phyloP scores from a whole-genome alignment of 1,140 invertebrate genomes.

The Drosophila santomea region DNA sequence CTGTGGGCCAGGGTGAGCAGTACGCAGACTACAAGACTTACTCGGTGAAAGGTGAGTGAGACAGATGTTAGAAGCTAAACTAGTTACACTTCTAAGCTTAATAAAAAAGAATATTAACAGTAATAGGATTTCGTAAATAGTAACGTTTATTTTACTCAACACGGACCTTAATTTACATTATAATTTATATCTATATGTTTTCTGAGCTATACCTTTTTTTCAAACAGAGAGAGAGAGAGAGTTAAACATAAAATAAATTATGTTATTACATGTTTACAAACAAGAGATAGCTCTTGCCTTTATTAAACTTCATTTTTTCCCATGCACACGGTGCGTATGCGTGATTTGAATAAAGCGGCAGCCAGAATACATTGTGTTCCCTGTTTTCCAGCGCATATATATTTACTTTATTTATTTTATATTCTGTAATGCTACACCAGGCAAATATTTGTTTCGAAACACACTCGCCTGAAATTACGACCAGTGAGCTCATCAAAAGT shows the following conservation, averaged over 20 bases:
- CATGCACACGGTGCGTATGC: slow-evolving; percentile 27
- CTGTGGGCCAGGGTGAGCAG: slow-evolving; percentile 87
- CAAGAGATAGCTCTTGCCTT: neutral
- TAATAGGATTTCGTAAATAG: too few species aligned
- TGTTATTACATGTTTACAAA: neutral
- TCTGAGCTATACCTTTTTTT: too few species aligned
- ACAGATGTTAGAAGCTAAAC: too few species aligned
- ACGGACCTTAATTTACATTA: too few species aligned
- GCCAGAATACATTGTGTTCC: slow-evolving; percentile 3
- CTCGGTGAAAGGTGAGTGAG: slow-evolving; percentile 87
- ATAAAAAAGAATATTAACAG: neutral
- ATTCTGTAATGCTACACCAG: slow-evolving; percentile 60
- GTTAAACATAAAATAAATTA: too few species aligned
- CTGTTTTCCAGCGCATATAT: slow-evolving; percentile 2
- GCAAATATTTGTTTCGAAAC: slow-evolving; percentile 67
- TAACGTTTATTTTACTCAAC: too few species aligned
- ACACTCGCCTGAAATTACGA: slow-evolving; percentile 48
- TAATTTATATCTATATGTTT: too few species aligned
- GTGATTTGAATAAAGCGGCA: slow-evolving; percentile 63
- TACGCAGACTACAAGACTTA: slow-evolving; percentile 89
- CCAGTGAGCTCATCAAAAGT: slow-evolving; percentile 79
- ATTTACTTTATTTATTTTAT: slow-evolving; percentile 51
- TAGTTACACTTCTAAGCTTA: too few species aligned
- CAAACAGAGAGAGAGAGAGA: too few species aligned
- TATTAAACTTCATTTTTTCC: neutral